Evolutionary conservation across 2,888 invertebrate genomes (phyloP).

Genomic region (Pachycephus smyrnensis): DNA sequence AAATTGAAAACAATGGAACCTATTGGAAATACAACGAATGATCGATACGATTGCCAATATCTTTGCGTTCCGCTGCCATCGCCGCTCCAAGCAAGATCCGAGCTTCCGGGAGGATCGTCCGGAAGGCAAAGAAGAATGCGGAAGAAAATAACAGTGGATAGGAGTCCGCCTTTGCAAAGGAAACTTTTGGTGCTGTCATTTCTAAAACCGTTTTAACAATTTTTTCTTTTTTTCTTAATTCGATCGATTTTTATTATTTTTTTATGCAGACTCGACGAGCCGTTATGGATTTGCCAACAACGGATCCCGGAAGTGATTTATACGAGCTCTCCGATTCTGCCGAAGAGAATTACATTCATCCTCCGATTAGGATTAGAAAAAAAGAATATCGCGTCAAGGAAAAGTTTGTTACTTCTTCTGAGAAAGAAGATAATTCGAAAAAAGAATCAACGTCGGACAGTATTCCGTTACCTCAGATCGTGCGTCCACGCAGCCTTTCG

Average conservation of each 20-base stretch:
- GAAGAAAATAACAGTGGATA: slow-evolving; percentile 37
- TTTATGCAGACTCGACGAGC: slow-evolving; percentile 58
- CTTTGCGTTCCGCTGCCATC: slow-evolving; percentile 78
- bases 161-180: slow-evolving; percentile 37
- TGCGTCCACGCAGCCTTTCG: slow-evolving; percentile 52
- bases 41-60: slow-evolving; percentile 66
- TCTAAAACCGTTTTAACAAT: neutral
- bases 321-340: slow-evolving; percentile 68
- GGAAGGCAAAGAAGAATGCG: slow-evolving; percentile 48
- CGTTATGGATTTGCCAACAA: slow-evolving; percentile 71
- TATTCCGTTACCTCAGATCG: slow-evolving; percentile 46
- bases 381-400: slow-evolving; percentile 25
- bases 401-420: slow-evolving; percentile 17
- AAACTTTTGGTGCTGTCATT: slow-evolving; percentile 37
- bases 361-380: slow-evolving; percentile 29
- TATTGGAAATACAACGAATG: slow-evolving; percentile 64
- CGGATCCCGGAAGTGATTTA: slow-evolving; percentile 76
- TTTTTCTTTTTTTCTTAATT: neutral
- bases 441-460: slow-evolving; percentile 26
- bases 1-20: slow-evolving; percentile 41
- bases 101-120: neutral
- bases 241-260: neutral
- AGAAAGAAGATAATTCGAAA: slow-evolving; percentile 29
- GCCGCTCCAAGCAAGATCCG: slow-evolving; percentile 70
- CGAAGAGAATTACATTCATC: slow-evolving; percentile 69